phyloP scores from a whole-genome alignment of 2,888 invertebrate genomes.

The Rhamphomyia laevipes region DNA sequence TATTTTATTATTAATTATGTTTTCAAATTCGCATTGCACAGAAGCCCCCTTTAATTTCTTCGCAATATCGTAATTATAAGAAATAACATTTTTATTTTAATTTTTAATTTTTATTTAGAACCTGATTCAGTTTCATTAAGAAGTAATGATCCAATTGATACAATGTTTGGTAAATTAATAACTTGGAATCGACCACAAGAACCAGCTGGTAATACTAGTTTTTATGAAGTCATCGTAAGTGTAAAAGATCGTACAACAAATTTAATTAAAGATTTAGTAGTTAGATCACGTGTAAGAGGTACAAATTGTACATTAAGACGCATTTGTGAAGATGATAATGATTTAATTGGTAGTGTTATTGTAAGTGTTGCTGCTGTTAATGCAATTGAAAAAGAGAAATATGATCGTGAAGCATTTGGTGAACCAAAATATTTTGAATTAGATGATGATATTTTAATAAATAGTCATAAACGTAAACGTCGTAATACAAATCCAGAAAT shows the following conservation, averaged over 20 bases:
- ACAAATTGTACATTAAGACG: slow-evolving; percentile 18
- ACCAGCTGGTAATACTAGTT: slow-evolving; percentile 44
- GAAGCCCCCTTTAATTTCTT: too few relatives aligned
- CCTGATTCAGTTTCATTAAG: slow-evolving; percentile 15
- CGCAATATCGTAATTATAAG: too few relatives aligned
- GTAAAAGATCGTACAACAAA: background rate
- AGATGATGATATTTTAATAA: slow-evolving; percentile 14
- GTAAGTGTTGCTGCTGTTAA: slow-evolving; percentile 32
- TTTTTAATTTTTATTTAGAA: background rate
- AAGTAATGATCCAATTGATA: background rate
- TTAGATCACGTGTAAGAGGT: slow-evolving; percentile 18
- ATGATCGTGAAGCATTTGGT: slow-evolving; percentile 13
- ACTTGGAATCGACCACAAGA: slow-evolving; percentile 42
- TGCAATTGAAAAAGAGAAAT: slow-evolving; percentile 14
- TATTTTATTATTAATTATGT: too few relatives aligned
- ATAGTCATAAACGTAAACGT: slow-evolving; percentile 5
- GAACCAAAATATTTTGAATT: background rate
- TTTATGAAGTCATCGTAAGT: slow-evolving; percentile 42
- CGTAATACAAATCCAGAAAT: slow-evolving; percentile 19
- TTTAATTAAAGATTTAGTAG: slow-evolving; percentile 2
- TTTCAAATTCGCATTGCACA: too few relatives aligned
- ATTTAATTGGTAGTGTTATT: background rate
- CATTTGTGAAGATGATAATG: slow-evolving; percentile 18
- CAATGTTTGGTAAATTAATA: background rate
- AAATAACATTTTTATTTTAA: too few relatives aligned